These are phyloP conservation scores for Enteromius fasciolatus DNA, from an alignment of 2,797 vertebrate species.

Conservation along the genomic window DNA sequence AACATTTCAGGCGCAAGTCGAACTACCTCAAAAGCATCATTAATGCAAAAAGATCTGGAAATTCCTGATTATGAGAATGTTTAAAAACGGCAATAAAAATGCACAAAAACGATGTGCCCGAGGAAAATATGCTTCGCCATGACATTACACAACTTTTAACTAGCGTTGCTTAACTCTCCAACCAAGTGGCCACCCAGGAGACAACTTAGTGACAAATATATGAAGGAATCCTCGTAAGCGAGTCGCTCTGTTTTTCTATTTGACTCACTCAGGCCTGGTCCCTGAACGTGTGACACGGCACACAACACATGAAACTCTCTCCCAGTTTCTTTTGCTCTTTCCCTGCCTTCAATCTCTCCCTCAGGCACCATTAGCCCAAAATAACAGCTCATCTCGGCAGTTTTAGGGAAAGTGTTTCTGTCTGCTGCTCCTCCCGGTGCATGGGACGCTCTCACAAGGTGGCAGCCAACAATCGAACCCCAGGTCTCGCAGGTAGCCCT, in stretches of 20 bases:
- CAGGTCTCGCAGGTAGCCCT: conserved; percentile 52
- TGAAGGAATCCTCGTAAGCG: conserved; percentile 51
- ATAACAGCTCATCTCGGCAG: conserved; percentile 59
- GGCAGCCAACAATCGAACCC: conserved; percentile 25
- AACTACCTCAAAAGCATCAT: conserved; percentile 47
- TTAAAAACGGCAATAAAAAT: conserved; percentile 51
- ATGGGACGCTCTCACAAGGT: conserved; percentile 12
- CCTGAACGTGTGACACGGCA: conserved; percentile 45
- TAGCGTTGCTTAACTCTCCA: conserved; percentile 28
- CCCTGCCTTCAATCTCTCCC: conserved; percentile 41
- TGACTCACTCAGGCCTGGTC: conserved; percentile 50
- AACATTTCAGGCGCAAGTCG: conserved; percentile 40
- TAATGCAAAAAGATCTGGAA: conserved; percentile 47
- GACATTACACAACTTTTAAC: conserved; percentile 38
- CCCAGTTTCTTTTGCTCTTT: conserved; percentile 44
- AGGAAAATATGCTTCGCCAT: conserved; percentile 23
- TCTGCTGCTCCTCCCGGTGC: conserved; percentile 37
- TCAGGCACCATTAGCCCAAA: conserved; percentile 45
- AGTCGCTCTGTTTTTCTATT: conserved; percentile 49
- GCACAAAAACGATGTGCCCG: conserved; percentile 13
- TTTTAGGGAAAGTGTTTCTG: conserved; percentile 49
- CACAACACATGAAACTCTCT: conserved; percentile 45
- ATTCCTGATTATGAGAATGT: conserved; percentile 46
- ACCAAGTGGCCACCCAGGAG: conserved; percentile 51
- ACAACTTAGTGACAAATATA: conserved; percentile 40